phyloP scores from a whole-genome alignment of 2,797 vertebrate genomes.

The Pseudochromis fuscus region DNA sequence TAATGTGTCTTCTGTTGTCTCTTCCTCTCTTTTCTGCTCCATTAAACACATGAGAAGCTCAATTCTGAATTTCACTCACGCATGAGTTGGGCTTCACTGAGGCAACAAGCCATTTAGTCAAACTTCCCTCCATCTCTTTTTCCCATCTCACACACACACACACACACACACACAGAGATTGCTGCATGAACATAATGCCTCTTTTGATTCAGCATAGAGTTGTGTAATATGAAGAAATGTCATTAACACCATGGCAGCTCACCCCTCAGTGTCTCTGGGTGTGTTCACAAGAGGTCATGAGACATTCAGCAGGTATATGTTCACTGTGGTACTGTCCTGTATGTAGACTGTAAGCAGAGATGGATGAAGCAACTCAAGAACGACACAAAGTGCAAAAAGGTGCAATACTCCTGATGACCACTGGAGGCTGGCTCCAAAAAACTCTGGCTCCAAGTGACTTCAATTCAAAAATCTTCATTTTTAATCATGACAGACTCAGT shows the following conservation, averaged over 20 bases:
- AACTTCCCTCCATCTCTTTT: conserved; percentile 43
- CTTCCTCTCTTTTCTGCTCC: conserved; percentile 50
- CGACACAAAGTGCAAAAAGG: too few species aligned
- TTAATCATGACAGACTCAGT: too few species aligned
- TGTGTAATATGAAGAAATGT: conserved; percentile 15
- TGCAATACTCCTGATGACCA: too few species aligned
- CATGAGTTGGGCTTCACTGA: conserved; percentile 64
- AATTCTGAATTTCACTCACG: conserved; percentile 57
- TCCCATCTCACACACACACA: not conserved
- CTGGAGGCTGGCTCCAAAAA: too few species aligned
- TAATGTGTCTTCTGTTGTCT: conserved; percentile 39
- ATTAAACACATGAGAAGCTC: conserved; percentile 66
- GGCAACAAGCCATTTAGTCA: conserved; percentile 59
- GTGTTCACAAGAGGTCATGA: not conserved
- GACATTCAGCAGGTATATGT: too few species aligned
- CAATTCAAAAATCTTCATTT: too few species aligned
- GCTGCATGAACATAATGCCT: conserved; percentile 11
- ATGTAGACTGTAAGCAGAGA: too few species aligned
- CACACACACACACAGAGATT: conserved; percentile 7
- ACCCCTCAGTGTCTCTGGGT: conserved; percentile 11
- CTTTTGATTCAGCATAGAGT: conserved; percentile 11
- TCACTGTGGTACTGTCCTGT: too few species aligned
- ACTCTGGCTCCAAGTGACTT: too few species aligned
- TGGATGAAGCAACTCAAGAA: too few species aligned
- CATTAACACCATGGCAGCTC: not conserved